These are phyloP conservation scores for Ammodytes dubius DNA, from an alignment of 2,113 vertebrate species.

Conservation along the genomic window DNA sequence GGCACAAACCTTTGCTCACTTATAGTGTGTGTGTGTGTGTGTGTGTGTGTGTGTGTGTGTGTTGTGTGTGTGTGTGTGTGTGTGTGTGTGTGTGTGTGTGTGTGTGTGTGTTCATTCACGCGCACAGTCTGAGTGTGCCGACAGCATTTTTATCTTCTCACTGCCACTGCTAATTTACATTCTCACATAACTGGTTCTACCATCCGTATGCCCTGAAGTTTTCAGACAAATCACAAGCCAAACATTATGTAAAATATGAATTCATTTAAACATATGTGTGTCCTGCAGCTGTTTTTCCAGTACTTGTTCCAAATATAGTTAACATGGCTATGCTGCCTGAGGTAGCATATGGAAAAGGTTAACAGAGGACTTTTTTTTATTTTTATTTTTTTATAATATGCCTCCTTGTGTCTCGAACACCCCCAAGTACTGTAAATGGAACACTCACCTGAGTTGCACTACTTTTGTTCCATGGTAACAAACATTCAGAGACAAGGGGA, in stretches of 20 bases:
- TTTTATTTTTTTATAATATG: slow-evolving; percentile 13
- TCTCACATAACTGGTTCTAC: slow-evolving; percentile 67
- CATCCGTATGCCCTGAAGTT: slow-evolving; percentile 35
- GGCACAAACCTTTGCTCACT: slow-evolving; percentile 7
- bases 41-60: not conserved
- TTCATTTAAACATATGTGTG: slow-evolving; percentile 25
- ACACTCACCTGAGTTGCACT: slow-evolving; percentile 91
- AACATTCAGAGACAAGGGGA: slow-evolving; percentile 87
- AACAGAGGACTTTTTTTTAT: slow-evolving; percentile 1
- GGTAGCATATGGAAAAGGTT: slow-evolving; percentile 13
- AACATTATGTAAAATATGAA: slow-evolving; percentile 34
- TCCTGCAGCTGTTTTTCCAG: slow-evolving; percentile 35
- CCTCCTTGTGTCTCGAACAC: slow-evolving; percentile 8
- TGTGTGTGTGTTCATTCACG: too few relatives aligned
- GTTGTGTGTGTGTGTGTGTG: not conserved
- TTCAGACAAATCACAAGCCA: slow-evolving; percentile 45
- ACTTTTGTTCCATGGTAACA: slow-evolving; percentile 92
- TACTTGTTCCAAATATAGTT: slow-evolving; percentile 18
- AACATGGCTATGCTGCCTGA: not conserved
- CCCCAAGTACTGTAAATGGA: slow-evolving; percentile 2
- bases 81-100: not conserved
- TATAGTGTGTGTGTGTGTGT: not conserved
- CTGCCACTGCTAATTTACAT: slow-evolving; percentile 51
- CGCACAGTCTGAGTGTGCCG: slow-evolving; percentile 34
- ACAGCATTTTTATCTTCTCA: slow-evolving; percentile 55